Evolutionary conservation across 64 coral and sea anemone genomes (phyloP).

Genomic region (Astreopora myriophthalma): DNA sequence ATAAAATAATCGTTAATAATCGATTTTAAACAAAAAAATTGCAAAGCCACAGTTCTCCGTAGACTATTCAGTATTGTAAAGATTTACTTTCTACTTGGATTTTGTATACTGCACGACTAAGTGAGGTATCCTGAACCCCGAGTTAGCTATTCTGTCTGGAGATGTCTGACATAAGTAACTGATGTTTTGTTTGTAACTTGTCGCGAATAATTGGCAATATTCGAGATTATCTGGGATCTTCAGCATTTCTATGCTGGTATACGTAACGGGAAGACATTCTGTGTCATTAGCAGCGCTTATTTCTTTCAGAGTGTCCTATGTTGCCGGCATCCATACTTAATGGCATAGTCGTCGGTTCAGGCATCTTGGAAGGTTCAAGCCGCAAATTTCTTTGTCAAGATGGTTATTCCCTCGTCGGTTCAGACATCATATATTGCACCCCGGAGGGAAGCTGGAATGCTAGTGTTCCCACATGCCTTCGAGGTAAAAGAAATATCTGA

Average conservation of each 20-base stretch:
- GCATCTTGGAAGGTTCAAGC: background rate
- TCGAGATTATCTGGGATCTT: background rate
- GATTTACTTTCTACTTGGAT: too few relatives aligned
- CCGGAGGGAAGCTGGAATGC: background rate
- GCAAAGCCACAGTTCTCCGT: too few relatives aligned
- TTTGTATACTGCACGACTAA: too few relatives aligned
- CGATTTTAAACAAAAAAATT: too few relatives aligned
- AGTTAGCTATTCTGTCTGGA: too few relatives aligned
- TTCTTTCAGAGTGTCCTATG: background rate
- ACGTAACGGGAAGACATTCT: background rate
- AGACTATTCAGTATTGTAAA: too few relatives aligned
- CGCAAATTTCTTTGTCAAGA: background rate
- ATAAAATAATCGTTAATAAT: too few relatives aligned
- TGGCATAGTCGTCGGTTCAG: background rate
- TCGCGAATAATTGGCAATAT: too few relatives aligned
- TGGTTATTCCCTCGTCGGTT: constrained; percentile 11
- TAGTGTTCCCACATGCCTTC: constrained; percentile 2
- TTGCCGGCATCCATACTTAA: background rate
- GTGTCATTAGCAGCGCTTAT: background rate
- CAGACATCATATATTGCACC: background rate
- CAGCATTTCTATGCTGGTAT: background rate
- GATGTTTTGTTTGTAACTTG: too few relatives aligned
- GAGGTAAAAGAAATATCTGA: background rate
- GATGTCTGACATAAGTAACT: too few relatives aligned
- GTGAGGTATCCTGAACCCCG: too few relatives aligned